Evolutionary conservation across 2,113 vertebrate species (phyloP).

Genomic region (Hystrix cristata): DNA sequence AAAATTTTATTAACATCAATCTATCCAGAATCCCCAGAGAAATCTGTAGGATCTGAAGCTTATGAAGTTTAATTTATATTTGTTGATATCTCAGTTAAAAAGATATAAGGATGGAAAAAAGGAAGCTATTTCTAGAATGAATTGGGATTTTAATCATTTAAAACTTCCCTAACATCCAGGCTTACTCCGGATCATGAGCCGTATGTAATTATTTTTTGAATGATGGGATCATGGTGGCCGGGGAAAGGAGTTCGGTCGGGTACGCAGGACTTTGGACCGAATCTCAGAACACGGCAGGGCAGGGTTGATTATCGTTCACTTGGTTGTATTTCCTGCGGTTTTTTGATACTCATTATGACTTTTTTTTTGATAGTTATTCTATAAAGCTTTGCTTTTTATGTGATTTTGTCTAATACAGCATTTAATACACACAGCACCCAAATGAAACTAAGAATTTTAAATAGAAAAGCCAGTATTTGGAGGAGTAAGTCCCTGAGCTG

Average conservation of each 20-base stretch:
- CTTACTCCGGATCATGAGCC: not conserved
- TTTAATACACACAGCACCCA: not conserved
- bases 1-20: not conserved
- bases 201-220: not conserved
- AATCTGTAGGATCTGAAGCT: not conserved
- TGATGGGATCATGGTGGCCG: not conserved
- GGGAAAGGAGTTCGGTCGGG: not conserved
- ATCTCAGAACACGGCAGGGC: not conserved
- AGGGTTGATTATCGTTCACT: not conserved
- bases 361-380: not conserved
- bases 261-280: not conserved
- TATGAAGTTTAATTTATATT: not conserved
- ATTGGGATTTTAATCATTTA: conserved; percentile 20
- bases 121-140: conserved; percentile 33
- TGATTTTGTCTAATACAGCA: not conserved
- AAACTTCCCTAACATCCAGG: not conserved
- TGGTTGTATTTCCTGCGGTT: not conserved
- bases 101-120: conserved; percentile 10
- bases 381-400: not conserved
- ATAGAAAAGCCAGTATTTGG: not conserved
- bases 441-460: conserved; percentile 32
- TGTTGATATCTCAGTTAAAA: conserved; percentile 32
- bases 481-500: not conserved
- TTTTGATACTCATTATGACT: not conserved
- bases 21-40: not conserved